Evolutionary conservation across 2,113 vertebrate species (phyloP), one percentile per base, ranked within the genome.

Genomic region (Rostratula benghalensis): DNA sequence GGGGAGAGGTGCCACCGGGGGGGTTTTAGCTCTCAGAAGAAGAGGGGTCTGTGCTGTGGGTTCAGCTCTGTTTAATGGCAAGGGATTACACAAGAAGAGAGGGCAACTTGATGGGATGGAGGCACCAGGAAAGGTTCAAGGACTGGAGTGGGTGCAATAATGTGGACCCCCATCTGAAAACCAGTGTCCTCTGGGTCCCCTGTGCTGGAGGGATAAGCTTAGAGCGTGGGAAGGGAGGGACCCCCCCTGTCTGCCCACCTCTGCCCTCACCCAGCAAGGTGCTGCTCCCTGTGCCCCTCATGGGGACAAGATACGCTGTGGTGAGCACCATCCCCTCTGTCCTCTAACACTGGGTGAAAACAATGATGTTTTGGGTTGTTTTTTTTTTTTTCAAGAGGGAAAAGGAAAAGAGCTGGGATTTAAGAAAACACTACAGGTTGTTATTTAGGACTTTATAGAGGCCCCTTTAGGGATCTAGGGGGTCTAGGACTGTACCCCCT

Each of bases 301-400:
- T 0, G 6, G 70, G 50, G 12, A 10, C 1, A 6, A 13, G 16
- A 54, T 50, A 46, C 7, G 0, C 53, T 0, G 0, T 24, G 68
- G 63, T 46, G 39, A 65, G 73, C 82, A 64, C 64, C 48, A 5
- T 16, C 48, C 16, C 25, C 59, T 73, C 33, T 48, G 35, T 74
- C 60, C 65, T 79, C 61, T 11, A 1, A 15, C 22, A 6, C 0
- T 0, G 0, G 3, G 20, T 69, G 35, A 10, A 67, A 64, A 67
- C 37, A 57, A 20, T 1, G 0, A 16, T 9, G 30, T 0, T 1
- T 2, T 33, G n/a, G n/a, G 5, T 19, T 33, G 12, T 50, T 17
- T 15, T 16, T 28, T 19, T 37, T 46, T 43, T 11, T 70, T 30
- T 30, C 30, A 41, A 67, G 17, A 43, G 37, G 5, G 33, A 56